Conservation (phyloP, 1,140 invertebrate genomes). For the Drosophila gunungcola region DNA sequence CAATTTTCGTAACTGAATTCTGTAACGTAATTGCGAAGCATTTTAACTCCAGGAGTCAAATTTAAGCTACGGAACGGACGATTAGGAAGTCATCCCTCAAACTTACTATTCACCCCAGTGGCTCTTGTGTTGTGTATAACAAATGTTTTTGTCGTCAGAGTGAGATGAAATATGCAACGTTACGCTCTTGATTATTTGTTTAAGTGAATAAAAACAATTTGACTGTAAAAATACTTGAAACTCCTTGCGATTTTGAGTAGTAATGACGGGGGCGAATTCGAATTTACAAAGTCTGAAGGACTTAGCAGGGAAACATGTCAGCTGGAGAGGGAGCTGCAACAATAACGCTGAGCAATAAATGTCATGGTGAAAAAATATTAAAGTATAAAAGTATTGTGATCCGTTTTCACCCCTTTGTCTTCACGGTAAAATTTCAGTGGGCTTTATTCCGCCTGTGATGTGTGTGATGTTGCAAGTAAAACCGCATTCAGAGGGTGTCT, state of each 20-base stretch:
- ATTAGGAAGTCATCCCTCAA: slow-evolving; percentile 52
- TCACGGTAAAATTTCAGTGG: slow-evolving; percentile 1
- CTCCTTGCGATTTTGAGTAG: slow-evolving; percentile 58
- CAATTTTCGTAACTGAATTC: slow-evolving; percentile 30
- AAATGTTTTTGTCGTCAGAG: slow-evolving; percentile 53
- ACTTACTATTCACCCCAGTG: slow-evolving; percentile 33
- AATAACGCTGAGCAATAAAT: slow-evolving; percentile 71
- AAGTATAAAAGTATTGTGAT: slow-evolving; percentile 64
- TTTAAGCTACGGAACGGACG: slow-evolving; percentile 7
- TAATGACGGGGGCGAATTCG: slow-evolving; percentile 14
- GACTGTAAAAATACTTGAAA: slow-evolving; percentile 82
- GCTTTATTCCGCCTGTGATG: neutral
- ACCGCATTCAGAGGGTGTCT: slow-evolving; percentile 26
- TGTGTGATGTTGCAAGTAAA: slow-evolving; percentile 7
- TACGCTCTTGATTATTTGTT: slow-evolving; percentile 67
- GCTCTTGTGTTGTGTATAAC: slow-evolving; percentile 17
- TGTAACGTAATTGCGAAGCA: slow-evolving; percentile 11
- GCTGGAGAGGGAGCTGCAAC: slow-evolving; percentile 33
- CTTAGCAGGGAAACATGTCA: slow-evolving; percentile 24
- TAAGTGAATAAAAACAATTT: slow-evolving; percentile 82
- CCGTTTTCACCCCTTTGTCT: slow-evolving; percentile 67
- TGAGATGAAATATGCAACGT: slow-evolving; percentile 29
- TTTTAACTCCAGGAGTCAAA: slow-evolving; percentile 32
- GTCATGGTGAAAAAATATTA: slow-evolving; percentile 64
- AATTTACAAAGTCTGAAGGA: slow-evolving; percentile 4